Conservation (phyloP, 2,113 vertebrate species). For the Malurus cyaneus region DNA sequence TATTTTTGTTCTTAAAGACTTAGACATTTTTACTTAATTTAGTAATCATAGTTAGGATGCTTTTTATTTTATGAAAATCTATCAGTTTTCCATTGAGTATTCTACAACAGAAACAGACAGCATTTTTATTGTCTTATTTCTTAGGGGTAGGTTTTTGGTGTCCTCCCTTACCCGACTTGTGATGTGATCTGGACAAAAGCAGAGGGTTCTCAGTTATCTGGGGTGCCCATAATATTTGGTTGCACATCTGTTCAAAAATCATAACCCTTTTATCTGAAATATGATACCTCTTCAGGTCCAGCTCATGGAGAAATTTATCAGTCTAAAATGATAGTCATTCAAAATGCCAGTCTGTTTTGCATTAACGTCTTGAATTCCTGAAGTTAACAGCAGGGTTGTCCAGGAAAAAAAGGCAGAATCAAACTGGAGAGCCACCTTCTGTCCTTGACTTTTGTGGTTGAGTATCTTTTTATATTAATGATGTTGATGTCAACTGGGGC, state of each 20-base stretch:
- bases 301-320: neutral
- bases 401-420: neutral
- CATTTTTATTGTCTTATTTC: neutral
- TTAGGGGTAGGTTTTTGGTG: neutral
- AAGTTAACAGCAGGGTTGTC: neutral
- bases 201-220: neutral
- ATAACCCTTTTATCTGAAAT: neutral
- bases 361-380: neutral
- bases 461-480: neutral
- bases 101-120: neutral
- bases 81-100: neutral
- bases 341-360: neutral
- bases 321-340: neutral
- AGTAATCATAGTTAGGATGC: neutral
- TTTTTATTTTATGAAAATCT: neutral
- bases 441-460: neutral
- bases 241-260: neutral
- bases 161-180: neutral
- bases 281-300: neutral
- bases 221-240: neutral
- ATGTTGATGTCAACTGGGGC: neutral
- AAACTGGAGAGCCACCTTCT: neutral
- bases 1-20: neutral
- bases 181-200: neutral
- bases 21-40: neutral